A percentile compares a stretch with the other conserved stretches of the same genome.
Conservation (phyloP, 2,888 invertebrate genomes). For the Oithona nana region DNA sequence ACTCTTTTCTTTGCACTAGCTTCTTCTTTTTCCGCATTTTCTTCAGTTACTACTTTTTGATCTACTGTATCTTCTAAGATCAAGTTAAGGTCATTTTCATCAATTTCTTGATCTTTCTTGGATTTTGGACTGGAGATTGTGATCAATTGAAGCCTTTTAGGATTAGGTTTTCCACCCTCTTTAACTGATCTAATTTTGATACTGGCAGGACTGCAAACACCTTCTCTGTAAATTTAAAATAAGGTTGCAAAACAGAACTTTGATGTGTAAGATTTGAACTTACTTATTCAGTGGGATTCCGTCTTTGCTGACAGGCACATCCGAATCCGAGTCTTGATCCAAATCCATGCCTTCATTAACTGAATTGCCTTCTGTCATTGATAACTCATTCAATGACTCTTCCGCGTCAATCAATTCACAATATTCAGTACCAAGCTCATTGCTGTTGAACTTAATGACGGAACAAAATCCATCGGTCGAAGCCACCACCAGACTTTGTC, state of each 20-base stretch:
- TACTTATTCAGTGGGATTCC: not conserved
- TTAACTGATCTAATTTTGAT: not conserved
- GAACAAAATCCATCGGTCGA: constrained; percentile 82
- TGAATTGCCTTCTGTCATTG: not conserved
- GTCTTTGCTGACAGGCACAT: not conserved
- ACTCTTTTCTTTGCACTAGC: not conserved
- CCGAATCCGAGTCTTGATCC: not conserved
- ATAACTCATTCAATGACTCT: too few relatives aligned
- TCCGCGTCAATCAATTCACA: constrained; percentile 18
- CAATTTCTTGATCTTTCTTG: not conserved
- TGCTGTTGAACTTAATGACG: constrained; percentile 48
- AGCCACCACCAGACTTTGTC: constrained; percentile 49
- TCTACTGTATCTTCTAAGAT: not conserved
- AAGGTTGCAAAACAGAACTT: too few relatives aligned
- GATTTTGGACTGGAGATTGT: constrained; percentile 12
- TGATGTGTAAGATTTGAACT: too few relatives aligned
- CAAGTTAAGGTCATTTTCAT: not conserved
- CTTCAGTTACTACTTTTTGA: not conserved
- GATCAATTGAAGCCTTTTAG: constrained; percentile 9
- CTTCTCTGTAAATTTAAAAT: too few relatives aligned
- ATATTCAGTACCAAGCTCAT: constrained; percentile 18
- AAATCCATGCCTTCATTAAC: constrained; percentile 11
- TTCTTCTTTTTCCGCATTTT: not conserved
- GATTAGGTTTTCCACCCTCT: constrained; percentile 6
- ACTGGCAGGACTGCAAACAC: not conserved